phyloP scores from a whole-genome alignment of 2,113 vertebrate species.

The Oncorhynchus keta region DNA sequence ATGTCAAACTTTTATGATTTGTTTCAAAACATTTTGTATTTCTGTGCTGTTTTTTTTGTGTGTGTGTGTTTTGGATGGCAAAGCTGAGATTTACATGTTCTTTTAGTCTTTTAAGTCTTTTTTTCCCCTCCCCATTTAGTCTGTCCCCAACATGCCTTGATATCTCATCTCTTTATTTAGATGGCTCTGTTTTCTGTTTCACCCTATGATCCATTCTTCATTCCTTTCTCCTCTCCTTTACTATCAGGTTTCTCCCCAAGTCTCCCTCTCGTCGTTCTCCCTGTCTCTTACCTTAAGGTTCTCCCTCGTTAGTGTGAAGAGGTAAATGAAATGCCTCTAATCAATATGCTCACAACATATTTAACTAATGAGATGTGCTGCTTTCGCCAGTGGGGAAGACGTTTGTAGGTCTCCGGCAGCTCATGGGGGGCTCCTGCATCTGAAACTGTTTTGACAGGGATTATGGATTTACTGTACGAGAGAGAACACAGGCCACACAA shows the following conservation, averaged over 20 bases:
- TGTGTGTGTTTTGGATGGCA: too few species aligned
- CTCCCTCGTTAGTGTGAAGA: conserved; percentile 40
- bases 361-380: conserved; percentile 66
- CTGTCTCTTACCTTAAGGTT: conserved; percentile 32
- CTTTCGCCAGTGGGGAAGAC: conserved; percentile 61
- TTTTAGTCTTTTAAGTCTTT: not conserved
- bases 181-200: not conserved
- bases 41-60: too few species aligned
- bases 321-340: conserved; percentile 64
- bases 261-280: not conserved
- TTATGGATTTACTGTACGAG: too few species aligned
- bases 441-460: conserved; percentile 12
- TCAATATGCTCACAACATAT: conserved; percentile 69
- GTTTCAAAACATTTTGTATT: not conserved
- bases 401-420: conserved; percentile 56
- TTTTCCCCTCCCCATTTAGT: not conserved
- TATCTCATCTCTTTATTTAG: conserved; percentile 28
- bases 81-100: too few species aligned
- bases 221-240: conserved; percentile 4
- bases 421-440: not conserved
- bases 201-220: conserved; percentile 1
- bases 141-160: not conserved
- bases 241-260: not conserved
- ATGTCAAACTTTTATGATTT: not conserved
- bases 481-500: conserved; percentile 7